Percentiles rank a stretch among this genome's conserved stretches.
Evolutionary conservation across 2,797 vertebrate genomes (phyloP).

Genomic region (Pipistrellus pygmaeus): DNA sequence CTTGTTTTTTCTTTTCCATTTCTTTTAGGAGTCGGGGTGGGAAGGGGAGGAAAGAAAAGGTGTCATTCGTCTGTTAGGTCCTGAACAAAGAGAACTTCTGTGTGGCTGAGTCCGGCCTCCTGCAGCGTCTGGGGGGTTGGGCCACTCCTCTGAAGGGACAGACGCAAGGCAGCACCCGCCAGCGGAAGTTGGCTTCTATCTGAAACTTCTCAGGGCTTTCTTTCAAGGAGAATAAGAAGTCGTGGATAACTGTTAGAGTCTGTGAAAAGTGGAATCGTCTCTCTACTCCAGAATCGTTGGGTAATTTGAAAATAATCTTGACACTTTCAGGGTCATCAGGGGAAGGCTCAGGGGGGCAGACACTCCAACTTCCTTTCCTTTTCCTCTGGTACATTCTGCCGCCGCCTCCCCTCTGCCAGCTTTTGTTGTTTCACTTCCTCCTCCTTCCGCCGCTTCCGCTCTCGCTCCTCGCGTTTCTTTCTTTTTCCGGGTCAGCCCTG

Average conservation of each 20-base stretch:
- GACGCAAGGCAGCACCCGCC: slow-evolving; percentile 96
- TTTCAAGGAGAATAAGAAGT: slow-evolving; percentile 99
- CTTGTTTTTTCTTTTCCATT: slow-evolving; percentile 70
- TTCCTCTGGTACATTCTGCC: slow-evolving; percentile 95
- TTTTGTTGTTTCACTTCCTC: slow-evolving; percentile 94
- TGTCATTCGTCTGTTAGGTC: slow-evolving; percentile 99
- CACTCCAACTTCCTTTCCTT: slow-evolving; percentile 97
- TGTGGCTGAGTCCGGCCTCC: slow-evolving; percentile 98
- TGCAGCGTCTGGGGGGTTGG: slow-evolving; percentile 96
- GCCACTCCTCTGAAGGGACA: slow-evolving; percentile 93
- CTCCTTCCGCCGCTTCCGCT: slow-evolving; percentile 94
- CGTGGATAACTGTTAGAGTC: slow-evolving; percentile 97
- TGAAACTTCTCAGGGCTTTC: slow-evolving; percentile 99
- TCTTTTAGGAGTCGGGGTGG: slow-evolving; percentile 74
- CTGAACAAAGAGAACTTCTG: slow-evolving; percentile 99
- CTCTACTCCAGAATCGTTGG: slow-evolving; percentile 97
- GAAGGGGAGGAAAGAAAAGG: slow-evolving; percentile 79
- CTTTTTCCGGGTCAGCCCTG: slow-evolving; percentile 98
- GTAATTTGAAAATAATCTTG: slow-evolving; percentile 99
- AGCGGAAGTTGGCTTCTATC: slow-evolving; percentile 98
- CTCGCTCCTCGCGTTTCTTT: slow-evolving; percentile 97
- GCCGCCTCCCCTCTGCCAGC: slow-evolving; percentile 95
- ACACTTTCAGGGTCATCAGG: slow-evolving; percentile 97
- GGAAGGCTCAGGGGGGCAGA: slow-evolving; percentile 95
- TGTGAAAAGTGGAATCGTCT: slow-evolving; percentile 97